Evolutionary conservation across 2,888 invertebrate species (phyloP), one percentile per base, ranked within the genome.

Genomic region (Pecten maximus): DNA sequence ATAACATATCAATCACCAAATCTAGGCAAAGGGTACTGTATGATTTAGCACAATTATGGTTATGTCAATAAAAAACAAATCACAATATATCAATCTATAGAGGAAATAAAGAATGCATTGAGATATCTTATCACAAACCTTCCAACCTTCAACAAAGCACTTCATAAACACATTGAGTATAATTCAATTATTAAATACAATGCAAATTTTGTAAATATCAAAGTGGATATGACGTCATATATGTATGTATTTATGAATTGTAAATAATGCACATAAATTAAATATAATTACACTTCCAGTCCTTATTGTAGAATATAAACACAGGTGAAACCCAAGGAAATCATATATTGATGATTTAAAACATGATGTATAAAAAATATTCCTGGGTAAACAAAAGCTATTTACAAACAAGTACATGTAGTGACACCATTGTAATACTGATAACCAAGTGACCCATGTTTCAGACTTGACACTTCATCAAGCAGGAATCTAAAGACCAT

Each of bases 241-340:
- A 23, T 60, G 23, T 60, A 60, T 74, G 35, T 8, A 28, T 74
- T 35, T 74, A 74, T 35, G 35, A 35, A 15, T 74, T 74, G 74
- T 74, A 74, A 23, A 74, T 28, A 74, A 74, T 74, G 74, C 35
- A 74, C 74, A 74, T 74, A 74, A 74, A 74, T 74, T 74, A 74
- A 74, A 74, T 74, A 74, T 35, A 60, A 60, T 60, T 60, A 60
- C 74, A 35, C 3, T 23, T 35, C 35, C 12, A 35, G 35, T 35
- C 74, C 28, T 74, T 28, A 74, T 35, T 74, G 60, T 60, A 60
- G 74, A 74, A 74, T 74, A 74, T 54, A 19, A 74, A 74, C 6
- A 12, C 74, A 74, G 74, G 35, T 74, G 10, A 35, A 74, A 74
- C 74, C 28, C 74, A 28, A 74, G 74, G 35, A 74, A 74, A 74